Evolutionary conservation across 2,113 vertebrate genomes (phyloP).

Genomic region (Rattus rattus): DNA sequence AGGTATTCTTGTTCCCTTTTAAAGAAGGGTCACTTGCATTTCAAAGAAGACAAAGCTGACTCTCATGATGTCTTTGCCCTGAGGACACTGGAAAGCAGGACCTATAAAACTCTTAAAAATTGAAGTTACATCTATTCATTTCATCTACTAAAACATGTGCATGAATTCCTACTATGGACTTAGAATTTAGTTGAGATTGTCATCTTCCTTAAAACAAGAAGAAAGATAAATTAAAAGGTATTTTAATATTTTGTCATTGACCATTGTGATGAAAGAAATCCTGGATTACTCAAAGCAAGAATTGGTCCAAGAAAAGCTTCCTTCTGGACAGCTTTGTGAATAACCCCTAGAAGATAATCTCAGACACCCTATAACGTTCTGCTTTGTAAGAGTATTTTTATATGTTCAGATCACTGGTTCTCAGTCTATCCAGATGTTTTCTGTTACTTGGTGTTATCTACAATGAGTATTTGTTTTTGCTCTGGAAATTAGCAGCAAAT

Average conservation of each 20-base stretch:
- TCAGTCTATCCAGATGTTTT: neutral
- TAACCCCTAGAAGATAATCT: neutral
- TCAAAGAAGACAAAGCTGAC: neutral
- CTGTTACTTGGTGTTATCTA: neutral
- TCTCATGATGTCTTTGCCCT: neutral
- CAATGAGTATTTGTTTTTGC: neutral
- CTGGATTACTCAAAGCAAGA: neutral
- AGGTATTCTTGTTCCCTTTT: too few species aligned
- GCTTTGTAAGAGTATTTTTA: neutral
- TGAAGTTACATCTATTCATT: neutral
- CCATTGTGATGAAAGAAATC: neutral
- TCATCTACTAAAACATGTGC: neutral
- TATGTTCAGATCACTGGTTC: neutral
- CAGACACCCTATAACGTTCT: neutral
- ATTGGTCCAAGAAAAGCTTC: neutral
- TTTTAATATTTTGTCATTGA: neutral
- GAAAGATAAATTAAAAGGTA: neutral
- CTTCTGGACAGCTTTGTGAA: neutral
- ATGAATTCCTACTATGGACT: neutral
- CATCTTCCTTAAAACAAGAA: neutral
- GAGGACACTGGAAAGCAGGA: neutral
- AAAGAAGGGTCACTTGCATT: neutral
- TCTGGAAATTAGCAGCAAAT: neutral
- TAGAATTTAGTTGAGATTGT: neutral
- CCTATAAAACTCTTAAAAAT: neutral